A percentile compares a stretch with the other conserved stretches of the same genome.
Conservation (phyloP, 2,888 invertebrate species). For the Ophion ventricosus region DNA sequence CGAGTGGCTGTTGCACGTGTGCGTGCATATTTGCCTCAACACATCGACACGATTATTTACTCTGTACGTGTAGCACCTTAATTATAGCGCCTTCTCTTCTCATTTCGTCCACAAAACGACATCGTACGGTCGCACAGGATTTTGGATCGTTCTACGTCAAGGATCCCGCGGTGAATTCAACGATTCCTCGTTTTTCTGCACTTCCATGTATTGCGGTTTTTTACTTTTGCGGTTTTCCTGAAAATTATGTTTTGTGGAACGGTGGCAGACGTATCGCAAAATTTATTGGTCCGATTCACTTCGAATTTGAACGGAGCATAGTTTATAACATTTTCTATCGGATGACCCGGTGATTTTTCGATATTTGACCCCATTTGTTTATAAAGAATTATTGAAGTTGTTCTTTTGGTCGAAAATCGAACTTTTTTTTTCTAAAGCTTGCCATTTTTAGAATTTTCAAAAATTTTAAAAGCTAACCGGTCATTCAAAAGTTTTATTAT, state of each 20-base stretch:
- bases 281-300: too few species aligned
- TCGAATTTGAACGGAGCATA: too few species aligned
- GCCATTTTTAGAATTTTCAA: too few species aligned
- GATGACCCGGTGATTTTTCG: too few species aligned
- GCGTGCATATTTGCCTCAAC: constrained; percentile 63
- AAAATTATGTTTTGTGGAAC: background rate
- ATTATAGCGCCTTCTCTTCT: constrained; percentile 79
- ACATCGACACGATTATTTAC: constrained; percentile 74
- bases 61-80: constrained; percentile 78
- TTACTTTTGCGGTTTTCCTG: background rate
- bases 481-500: too few species aligned
- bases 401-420: too few species aligned
- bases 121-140: constrained; percentile 29
- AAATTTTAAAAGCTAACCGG: too few species aligned
- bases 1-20: background rate
- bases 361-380: too few species aligned
- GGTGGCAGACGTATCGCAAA: too few species aligned
- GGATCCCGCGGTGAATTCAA: constrained; percentile 55
- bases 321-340: too few species aligned
- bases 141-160: constrained; percentile 37
- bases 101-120: constrained; percentile 67
- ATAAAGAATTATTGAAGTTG: too few species aligned
- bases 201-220: background rate
- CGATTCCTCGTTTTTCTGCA: constrained; percentile 55
- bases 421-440: too few species aligned